Evolutionary conservation across 2,888 invertebrate species (phyloP).

Genomic region (Lydus trimaculatus): DNA sequence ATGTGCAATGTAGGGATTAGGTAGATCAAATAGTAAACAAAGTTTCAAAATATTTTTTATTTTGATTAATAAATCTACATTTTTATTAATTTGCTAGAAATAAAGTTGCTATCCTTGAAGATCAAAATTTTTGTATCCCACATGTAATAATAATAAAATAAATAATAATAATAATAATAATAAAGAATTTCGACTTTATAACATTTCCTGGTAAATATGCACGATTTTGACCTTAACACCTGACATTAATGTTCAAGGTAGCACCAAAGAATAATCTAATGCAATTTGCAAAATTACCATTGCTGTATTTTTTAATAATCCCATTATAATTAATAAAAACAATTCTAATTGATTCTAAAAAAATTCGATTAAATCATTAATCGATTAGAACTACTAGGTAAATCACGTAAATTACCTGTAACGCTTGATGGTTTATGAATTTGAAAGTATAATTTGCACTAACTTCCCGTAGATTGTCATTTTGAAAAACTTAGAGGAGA

Average conservation of each 20-base stretch:
- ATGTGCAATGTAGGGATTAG: too few species aligned
- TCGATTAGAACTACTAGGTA: background rate
- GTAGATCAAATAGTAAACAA: background rate
- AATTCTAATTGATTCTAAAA: background rate
- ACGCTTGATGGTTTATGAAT: slow-evolving; percentile 21
- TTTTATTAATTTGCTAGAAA: background rate
- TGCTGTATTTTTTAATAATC: too few species aligned
- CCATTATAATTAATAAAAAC: too few species aligned
- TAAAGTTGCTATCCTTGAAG: background rate
- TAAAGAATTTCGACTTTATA: background rate
- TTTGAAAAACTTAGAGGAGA: background rate
- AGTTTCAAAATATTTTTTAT: background rate
- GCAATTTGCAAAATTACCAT: background rate
- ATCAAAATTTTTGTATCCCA: too few species aligned
- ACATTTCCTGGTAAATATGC: background rate
- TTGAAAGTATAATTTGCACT: slow-evolving; percentile 29
- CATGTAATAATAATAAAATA: too few species aligned
- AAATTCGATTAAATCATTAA: background rate
- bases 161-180: too few species aligned
- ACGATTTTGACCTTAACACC: background rate
- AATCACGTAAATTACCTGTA: background rate
- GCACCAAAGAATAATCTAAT: background rate
- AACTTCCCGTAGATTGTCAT: slow-evolving; percentile 38
- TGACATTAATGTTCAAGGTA: background rate
- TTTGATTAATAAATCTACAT: background rate